Conservation (phyloP, 2,797 vertebrate genomes). For the Eulemur coronatus region DNA sequence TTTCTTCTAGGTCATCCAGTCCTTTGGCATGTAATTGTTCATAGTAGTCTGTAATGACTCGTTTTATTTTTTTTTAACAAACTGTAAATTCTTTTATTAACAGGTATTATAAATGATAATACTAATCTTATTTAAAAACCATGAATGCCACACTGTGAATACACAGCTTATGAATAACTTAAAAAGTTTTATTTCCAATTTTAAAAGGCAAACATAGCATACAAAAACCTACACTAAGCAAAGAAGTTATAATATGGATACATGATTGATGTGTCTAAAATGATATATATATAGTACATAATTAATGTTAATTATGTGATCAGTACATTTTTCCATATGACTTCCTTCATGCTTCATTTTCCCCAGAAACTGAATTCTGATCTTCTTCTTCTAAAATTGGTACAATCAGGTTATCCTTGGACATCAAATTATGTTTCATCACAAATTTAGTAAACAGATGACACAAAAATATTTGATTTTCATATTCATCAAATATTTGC, state of each 20-base stretch:
- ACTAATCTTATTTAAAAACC: slow-evolving; percentile 88
- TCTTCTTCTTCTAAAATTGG: slow-evolving; percentile 98
- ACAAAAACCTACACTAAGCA: slow-evolving; percentile 86
- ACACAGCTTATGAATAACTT: slow-evolving; percentile 88
- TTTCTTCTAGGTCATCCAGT: neutral
- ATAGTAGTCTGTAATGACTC: neutral
- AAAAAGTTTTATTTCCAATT: slow-evolving; percentile 83
- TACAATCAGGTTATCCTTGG: slow-evolving; percentile 99
- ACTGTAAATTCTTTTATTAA: slow-evolving; percentile 89
- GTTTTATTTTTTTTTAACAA: slow-evolving; percentile 76
- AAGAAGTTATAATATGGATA: slow-evolving; percentile 83
- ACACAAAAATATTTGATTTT: slow-evolving; percentile 99
- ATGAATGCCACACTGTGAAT: slow-evolving; percentile 86
- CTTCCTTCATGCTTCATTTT: slow-evolving; percentile 94
- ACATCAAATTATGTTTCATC: slow-evolving; percentile 99
- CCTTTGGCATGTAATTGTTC: neutral
- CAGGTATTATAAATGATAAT: slow-evolving; percentile 88
- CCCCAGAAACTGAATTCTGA: slow-evolving; percentile 90
- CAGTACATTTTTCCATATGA: slow-evolving; percentile 75
- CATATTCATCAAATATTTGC: slow-evolving; percentile 99
- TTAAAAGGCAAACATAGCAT: slow-evolving; percentile 87
- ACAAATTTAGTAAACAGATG: slow-evolving; percentile 99
- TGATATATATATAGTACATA: slow-evolving; percentile 87
- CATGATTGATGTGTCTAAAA: slow-evolving; percentile 88
- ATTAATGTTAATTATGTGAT: slow-evolving; percentile 80